Evolutionary conservation across 1,140 invertebrate genomes (phyloP).

Genomic region (Cyclina sinensis): DNA sequence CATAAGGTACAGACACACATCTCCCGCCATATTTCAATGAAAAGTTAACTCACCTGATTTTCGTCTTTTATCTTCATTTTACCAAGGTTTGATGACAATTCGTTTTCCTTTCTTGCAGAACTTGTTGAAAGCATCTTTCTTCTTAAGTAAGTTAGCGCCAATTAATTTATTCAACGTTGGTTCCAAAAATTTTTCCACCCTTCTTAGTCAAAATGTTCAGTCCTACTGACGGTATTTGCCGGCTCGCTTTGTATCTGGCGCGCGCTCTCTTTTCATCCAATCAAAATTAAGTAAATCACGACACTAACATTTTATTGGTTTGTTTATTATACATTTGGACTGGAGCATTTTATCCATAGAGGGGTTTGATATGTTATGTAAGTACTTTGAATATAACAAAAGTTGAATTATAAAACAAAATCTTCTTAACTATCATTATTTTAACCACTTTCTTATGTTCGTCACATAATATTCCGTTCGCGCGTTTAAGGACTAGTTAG

Average conservation of each 20-base stretch:
- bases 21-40: conserved; percentile 30
- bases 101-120: conserved; percentile 74
- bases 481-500: too few relatives aligned
- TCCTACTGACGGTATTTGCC: background rate
- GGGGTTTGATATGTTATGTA: conserved; percentile 3
- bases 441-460: too few relatives aligned
- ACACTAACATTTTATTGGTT: background rate
- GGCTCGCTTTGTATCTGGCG: conserved; percentile 15
- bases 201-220: background rate
- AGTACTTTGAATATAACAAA: too few relatives aligned
- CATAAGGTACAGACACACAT: too few relatives aligned
- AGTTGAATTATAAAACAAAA: too few relatives aligned
- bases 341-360: background rate
- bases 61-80: conserved; percentile 78
- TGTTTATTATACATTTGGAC: background rate
- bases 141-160: background rate
- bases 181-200: background rate
- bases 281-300: background rate
- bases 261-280: background rate
- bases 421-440: too few relatives aligned
- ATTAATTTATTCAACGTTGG: background rate
- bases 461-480: too few relatives aligned
- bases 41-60: conserved; percentile 77
- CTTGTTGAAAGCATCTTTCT: conserved; percentile 71
- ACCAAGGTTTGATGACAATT: conserved; percentile 68